Evolutionary conservation across 2,113 vertebrate species (phyloP).

Genomic region (Heterocephalus glaber): DNA sequence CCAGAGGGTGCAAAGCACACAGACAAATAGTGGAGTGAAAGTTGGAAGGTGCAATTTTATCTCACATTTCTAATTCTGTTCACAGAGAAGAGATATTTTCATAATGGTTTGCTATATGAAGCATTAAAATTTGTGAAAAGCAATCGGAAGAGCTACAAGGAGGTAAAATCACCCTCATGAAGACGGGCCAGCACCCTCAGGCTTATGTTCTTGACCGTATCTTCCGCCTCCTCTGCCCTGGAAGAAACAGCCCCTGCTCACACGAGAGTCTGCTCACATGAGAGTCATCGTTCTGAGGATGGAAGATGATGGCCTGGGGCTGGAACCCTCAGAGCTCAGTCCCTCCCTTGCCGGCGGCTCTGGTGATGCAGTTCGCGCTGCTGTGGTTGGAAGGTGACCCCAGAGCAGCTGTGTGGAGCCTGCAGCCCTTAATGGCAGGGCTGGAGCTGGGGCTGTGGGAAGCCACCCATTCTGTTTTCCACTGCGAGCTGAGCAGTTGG

Average conservation of each 20-base stretch:
- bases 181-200: not conserved
- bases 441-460: not conserved
- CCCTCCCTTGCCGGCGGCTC: not conserved
- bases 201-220: rapidly evolving
- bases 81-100: slow-evolving; percentile 22
- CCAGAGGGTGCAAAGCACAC: not conserved
- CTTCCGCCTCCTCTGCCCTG: rapidly evolving
- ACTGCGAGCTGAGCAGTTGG: not conserved
- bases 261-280: not conserved
- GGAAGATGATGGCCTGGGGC: not conserved
- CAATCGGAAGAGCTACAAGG: not conserved
- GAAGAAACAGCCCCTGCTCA: not conserved
- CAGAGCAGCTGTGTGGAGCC: too few species aligned
- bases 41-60: not conserved
- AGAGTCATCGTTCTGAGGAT: too few species aligned
- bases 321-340: not conserved
- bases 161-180: not conserved
- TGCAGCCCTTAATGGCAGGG: not conserved
- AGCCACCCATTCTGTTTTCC: not conserved
- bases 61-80: slow-evolving; percentile 16
- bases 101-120: not conserved
- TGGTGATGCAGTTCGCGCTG: rapidly evolving
- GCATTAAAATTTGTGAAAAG: not conserved
- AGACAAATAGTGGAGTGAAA: not conserved
- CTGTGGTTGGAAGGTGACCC: not conserved